phyloP scores from a whole-genome alignment of 2,797 vertebrate species.

The Anguilla obscura region DNA sequence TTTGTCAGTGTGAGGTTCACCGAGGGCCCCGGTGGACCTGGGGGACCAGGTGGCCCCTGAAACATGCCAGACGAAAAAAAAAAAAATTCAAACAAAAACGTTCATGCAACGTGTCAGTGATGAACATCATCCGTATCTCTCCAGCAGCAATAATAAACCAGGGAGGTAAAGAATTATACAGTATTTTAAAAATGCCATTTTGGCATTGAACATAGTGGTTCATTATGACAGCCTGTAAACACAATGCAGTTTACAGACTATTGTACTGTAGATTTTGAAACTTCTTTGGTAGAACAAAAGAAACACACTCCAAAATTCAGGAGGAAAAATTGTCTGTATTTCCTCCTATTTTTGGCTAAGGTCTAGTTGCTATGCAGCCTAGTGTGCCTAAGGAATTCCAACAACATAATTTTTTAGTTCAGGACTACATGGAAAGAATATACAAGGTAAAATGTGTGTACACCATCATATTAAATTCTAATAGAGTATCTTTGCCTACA shows the following conservation, averaged over 20 bases:
- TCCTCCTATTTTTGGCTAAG: background rate
- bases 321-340: background rate
- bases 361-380: background rate
- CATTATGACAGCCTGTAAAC: background rate
- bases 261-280: background rate
- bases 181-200: background rate
- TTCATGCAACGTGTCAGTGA: background rate
- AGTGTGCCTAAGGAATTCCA: background rate
- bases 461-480: background rate
- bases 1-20: conserved; percentile 71
- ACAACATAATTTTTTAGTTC: background rate
- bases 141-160: background rate
- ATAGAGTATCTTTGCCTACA: background rate
- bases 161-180: background rate
- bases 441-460: background rate
- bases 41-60: conserved; percentile 79
- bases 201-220: background rate
- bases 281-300: background rate
- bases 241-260: background rate
- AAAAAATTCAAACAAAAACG: background rate
- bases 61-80: conserved; percentile 35
- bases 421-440: background rate
- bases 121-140: background rate
- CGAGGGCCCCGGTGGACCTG: conserved; percentile 71
- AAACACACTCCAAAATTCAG: background rate